Evolutionary conservation across 2,113 vertebrate species (phyloP).

Genomic region (Caranx ignobilis): DNA sequence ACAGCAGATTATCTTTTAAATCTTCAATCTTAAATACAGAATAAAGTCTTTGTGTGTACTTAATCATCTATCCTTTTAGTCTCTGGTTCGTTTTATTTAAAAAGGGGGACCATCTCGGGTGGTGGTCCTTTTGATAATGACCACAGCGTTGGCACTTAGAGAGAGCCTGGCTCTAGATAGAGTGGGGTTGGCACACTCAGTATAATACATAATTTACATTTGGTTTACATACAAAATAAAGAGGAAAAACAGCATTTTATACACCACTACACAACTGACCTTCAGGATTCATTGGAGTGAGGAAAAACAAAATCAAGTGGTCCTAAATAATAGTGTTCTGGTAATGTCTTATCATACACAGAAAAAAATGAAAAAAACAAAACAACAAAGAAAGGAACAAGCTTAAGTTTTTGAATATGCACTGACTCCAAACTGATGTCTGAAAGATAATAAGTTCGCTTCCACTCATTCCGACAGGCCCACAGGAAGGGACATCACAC

Average conservation of each 20-base stretch:
- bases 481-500: slow-evolving; percentile 34
- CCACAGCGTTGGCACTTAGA: slow-evolving; percentile 87
- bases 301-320: slow-evolving; percentile 73
- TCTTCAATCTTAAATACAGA: slow-evolving; percentile 86
- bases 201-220: slow-evolving; percentile 87
- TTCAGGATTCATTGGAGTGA: slow-evolving; percentile 72
- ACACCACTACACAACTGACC: slow-evolving; percentile 79
- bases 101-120: slow-evolving; percentile 70
- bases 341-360: slow-evolving; percentile 63
- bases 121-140: slow-evolving; percentile 74
- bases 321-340: slow-evolving; percentile 80
- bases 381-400: slow-evolving; percentile 9
- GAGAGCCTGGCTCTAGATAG: slow-evolving; percentile 83
- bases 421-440: slow-evolving; percentile 48
- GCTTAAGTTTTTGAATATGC: slow-evolving; percentile 58
- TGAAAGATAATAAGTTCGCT: slow-evolving; percentile 48
- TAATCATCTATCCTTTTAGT: slow-evolving; percentile 82
- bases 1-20: slow-evolving; percentile 82
- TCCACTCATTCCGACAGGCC: slow-evolving; percentile 33
- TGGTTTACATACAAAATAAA: slow-evolving; percentile 80
- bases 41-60: slow-evolving; percentile 81
- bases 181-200: slow-evolving; percentile 86
- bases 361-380: slow-evolving; percentile 6
- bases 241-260: slow-evolving; percentile 68
- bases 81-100: slow-evolving; percentile 78